A percentile compares a stretch with the other conserved stretches of the same genome.
Evolutionary conservation across 1,140 invertebrate species (phyloP).

Genomic region (Drosophila persimilis): DNA sequence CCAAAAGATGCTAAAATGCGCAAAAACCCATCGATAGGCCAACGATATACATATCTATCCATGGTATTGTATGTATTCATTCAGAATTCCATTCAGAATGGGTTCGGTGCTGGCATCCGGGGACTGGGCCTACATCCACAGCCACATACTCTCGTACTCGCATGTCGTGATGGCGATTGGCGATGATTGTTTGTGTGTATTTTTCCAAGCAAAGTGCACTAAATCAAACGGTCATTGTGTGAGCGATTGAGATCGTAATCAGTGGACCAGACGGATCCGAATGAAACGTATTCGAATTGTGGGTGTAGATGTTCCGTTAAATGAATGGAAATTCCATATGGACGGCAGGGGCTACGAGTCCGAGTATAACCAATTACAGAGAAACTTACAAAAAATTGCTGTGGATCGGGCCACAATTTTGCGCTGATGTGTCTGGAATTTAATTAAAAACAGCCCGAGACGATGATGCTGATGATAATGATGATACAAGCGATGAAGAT

Average conservation of each 20-base stretch:
- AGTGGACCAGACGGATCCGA: conserved; percentile 32
- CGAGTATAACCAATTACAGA: conserved; percentile 54
- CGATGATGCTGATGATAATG: no score
- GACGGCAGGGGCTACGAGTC: not conserved
- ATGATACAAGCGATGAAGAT: conserved; percentile 30
- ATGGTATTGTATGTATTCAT: not conserved
- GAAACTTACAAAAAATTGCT: conserved; percentile 64
- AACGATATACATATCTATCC: not conserved
- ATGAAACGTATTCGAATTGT: conserved; percentile 3
- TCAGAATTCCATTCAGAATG: conserved; percentile 19
- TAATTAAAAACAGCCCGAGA: conserved; percentile 64
- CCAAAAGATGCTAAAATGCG: not conserved
- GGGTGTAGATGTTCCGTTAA: conserved; percentile 61
- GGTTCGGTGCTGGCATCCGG: conserved; percentile 16
- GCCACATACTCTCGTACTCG: not conserved
- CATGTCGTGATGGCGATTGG: no score
- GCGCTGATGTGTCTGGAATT: conserved; percentile 69
- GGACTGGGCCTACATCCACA: conserved; percentile 19
- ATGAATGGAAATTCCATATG: conserved; percentile 74
- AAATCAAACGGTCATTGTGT: conserved; percentile 66
- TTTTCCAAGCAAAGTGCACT: conserved; percentile 62
- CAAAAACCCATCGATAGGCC: conserved; percentile 11
- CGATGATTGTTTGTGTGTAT: conserved; percentile 30
- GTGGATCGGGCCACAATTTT: conserved; percentile 37
- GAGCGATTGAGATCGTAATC: conserved; percentile 66